Percentiles rank a stretch among this genome's conserved stretches.
Evolutionary conservation across 2,888 invertebrate genomes (phyloP).

Genomic region (Calameuta filiformis): DNA sequence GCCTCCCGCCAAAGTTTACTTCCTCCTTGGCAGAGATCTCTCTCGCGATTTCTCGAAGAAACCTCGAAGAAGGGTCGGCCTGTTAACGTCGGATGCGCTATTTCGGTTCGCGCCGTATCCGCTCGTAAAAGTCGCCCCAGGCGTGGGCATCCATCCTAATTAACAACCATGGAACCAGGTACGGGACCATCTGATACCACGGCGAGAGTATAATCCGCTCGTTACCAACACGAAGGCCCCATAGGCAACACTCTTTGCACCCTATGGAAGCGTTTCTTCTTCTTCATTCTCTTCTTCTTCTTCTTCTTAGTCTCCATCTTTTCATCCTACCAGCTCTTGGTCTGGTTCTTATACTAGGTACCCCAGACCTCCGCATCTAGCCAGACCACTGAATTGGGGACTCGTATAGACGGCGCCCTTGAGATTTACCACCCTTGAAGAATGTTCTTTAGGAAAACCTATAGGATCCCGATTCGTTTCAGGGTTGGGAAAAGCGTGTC

Average conservation of each 20-base stretch:
- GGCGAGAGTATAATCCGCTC: constrained; percentile 60
- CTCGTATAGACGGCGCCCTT: constrained; percentile 5
- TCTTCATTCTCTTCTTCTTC: not conserved
- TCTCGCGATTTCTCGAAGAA: constrained; percentile 52
- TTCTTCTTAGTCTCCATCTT: not conserved
- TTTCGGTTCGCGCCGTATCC: constrained; percentile 60
- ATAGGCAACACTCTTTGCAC: constrained; percentile 28
- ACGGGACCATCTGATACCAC: constrained; percentile 62
- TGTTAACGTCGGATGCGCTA: constrained; percentile 53
- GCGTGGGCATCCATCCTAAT: constrained; percentile 66
- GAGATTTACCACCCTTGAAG: constrained; percentile 29
- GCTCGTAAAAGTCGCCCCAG: constrained; percentile 65
- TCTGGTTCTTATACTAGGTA: not conserved
- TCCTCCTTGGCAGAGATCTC: constrained; percentile 45
- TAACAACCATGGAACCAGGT: constrained; percentile 62
- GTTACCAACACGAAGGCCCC: constrained; percentile 62
- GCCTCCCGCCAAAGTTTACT: constrained; percentile 22
- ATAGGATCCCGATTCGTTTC: not conserved
- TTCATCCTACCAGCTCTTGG: not conserved
- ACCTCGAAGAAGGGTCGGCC: constrained; percentile 36
- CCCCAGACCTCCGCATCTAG: not conserved
- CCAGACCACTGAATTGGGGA: not conserved
- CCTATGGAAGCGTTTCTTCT: not conserved
- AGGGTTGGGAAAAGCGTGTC: not conserved
- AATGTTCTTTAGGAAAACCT: constrained; percentile 16